phyloP scores from a whole-genome alignment of 2,797 vertebrate genomes.

The Tolypeutes matacus region DNA sequence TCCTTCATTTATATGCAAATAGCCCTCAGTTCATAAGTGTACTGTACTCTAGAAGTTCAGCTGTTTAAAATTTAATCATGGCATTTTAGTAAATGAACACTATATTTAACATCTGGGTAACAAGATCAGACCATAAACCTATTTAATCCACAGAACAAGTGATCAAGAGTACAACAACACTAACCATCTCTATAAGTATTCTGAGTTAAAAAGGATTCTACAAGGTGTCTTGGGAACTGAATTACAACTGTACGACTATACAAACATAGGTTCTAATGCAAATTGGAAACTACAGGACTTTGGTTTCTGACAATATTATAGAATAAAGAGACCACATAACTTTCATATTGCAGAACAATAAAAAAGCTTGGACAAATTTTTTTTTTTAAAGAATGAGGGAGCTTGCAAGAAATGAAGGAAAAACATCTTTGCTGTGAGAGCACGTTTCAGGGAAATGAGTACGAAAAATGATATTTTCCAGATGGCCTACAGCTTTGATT shows the following conservation, averaged over 20 bases:
- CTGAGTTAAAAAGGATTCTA: not conserved
- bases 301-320: not conserved
- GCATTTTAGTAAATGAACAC: not conserved
- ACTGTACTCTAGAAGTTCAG: not conserved
- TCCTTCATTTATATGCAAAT: not conserved
- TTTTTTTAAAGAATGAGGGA: not conserved
- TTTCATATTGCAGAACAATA: not conserved
- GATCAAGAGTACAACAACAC: not conserved
- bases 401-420: slow-evolving; percentile 15
- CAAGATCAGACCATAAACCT: not conserved
- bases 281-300: not conserved
- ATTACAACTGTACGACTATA: not conserved
- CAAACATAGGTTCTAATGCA: not conserved
- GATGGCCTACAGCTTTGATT: not conserved
- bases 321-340: not conserved
- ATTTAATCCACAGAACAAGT: too few relatives aligned
- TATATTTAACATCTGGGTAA: not conserved
- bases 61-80: not conserved
- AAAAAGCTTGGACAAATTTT: not conserved
- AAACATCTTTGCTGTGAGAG: not conserved
- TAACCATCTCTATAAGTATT: not conserved
- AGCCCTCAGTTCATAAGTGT: not conserved
- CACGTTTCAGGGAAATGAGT: not conserved
- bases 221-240: not conserved
- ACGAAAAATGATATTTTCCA: not conserved